A percentile compares a stretch with the other conserved stretches of the same genome.
Evolutionary conservation across 2,797 vertebrate genomes (phyloP).

Genomic region (Aeoliscus strigatus): DNA sequence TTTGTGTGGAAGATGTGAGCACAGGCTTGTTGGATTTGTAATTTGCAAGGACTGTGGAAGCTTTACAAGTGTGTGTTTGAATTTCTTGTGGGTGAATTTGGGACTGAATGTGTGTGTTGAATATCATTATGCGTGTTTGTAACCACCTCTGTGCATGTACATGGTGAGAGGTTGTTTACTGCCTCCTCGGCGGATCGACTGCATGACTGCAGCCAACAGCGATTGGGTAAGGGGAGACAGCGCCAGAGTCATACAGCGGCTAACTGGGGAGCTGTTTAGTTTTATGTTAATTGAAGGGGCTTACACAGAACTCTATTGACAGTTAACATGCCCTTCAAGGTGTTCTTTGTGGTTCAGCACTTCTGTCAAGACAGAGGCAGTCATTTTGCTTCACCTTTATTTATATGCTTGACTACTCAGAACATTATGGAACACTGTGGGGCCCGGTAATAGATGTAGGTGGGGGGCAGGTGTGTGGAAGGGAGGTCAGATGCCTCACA

Average conservation of each 20-base stretch:
- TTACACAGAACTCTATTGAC: conserved; percentile 81
- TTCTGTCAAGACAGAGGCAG: conserved; percentile 94
- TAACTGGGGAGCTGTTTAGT: conserved; percentile 75
- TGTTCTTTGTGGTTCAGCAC: conserved; percentile 96
- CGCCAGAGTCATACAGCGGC: conserved; percentile 61
- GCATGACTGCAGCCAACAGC: conserved; percentile 52
- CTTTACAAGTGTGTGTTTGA: conserved; percentile 43
- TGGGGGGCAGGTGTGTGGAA: conserved; percentile 49
- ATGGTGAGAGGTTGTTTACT: conserved; percentile 69
- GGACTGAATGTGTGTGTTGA: conserved; percentile 31
- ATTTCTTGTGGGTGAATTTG: conserved; percentile 43
- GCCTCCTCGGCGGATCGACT: conserved; percentile 51
- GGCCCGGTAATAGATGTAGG: conserved; percentile 68
- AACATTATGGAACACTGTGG: conserved; percentile 81
- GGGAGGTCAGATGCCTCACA: conserved; percentile 61
- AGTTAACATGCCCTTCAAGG: conserved; percentile 84
- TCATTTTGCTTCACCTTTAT: conserved; percentile 95
- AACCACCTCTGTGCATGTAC: conserved; percentile 57
- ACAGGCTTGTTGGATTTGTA: conserved; percentile 51
- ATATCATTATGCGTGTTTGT: conserved; percentile 66
- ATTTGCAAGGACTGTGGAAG: conserved; percentile 52
- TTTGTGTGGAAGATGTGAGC: conserved; percentile 25
- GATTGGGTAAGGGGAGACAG: conserved; percentile 51
- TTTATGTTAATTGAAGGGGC: conserved; percentile 81
- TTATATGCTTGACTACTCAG: conserved; percentile 95